Evolutionary conservation across 2,113 vertebrate genomes (phyloP).

Genomic region (Tragelaphus strepsiceros): DNA sequence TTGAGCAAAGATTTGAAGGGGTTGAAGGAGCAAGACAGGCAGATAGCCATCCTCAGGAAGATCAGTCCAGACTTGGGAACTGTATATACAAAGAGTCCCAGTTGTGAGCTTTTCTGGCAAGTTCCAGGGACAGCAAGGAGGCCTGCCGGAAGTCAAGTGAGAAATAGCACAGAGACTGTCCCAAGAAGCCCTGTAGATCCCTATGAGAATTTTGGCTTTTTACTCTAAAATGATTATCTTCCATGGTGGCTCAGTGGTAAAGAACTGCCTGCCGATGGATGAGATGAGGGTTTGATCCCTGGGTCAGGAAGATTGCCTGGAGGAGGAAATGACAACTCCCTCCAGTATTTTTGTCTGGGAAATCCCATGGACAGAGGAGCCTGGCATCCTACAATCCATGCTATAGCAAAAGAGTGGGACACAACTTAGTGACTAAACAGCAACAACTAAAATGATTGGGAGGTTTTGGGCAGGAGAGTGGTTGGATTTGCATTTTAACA

Average conservation of each 20-base stretch:
- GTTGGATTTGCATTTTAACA: neutral
- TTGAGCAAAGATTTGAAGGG: neutral
- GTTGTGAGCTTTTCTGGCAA: neutral
- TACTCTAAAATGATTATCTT: neutral
- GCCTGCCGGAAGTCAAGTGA: neutral
- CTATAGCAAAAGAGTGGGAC: neutral
- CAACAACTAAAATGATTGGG: neutral
- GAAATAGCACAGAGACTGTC: fast-evolving
- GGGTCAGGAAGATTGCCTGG: neutral
- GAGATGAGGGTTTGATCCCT: neutral
- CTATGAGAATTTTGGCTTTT: neutral
- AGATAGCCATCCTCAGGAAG: neutral
- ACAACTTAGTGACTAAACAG: neutral
- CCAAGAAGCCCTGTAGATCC: neutral
- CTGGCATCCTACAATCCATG: neutral
- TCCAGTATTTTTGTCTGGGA: neutral
- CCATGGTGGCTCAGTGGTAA: neutral
- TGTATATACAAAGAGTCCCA: neutral
- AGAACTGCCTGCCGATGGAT: neutral
- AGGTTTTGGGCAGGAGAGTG: neutral
- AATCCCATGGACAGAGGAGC: neutral
- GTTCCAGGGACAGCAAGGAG: neutral
- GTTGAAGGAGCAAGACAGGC: neutral
- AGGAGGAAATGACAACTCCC: neutral
- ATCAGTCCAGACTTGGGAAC: neutral